Evolutionary conservation across 2,113 vertebrate species (phyloP).

Genomic region (Gobio gobio): DNA sequence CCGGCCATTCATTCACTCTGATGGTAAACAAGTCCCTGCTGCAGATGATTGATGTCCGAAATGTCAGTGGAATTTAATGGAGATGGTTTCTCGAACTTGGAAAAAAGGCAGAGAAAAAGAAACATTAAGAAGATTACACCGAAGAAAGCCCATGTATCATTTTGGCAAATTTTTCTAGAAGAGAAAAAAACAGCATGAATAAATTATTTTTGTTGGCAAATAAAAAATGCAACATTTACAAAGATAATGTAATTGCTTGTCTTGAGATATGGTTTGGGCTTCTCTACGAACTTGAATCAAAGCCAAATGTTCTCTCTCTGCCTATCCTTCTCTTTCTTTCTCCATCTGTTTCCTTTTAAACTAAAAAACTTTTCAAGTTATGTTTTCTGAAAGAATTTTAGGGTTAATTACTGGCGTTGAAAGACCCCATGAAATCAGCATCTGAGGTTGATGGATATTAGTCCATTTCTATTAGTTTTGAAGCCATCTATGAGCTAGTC

Average conservation of each 20-base stretch:
- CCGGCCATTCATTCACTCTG: background rate
- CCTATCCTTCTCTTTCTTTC: background rate
- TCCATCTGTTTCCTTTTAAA: background rate
- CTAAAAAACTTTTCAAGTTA: background rate
- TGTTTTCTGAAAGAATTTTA: background rate
- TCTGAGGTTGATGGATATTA: background rate
- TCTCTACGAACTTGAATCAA: constrained; percentile 47
- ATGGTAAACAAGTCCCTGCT: constrained; percentile 40
- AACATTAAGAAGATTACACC: constrained; percentile 58
- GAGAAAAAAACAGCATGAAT: constrained; percentile 51
- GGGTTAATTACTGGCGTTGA: background rate
- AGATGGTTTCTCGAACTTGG: constrained; percentile 26
- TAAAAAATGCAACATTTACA: constrained; percentile 61
- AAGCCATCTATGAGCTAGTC: background rate
- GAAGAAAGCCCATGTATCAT: constrained; percentile 58
- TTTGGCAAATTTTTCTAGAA: constrained; percentile 51
- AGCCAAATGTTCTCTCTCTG: constrained; percentile 22
- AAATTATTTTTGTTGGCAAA: constrained; percentile 57
- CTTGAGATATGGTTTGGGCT: constrained; percentile 42
- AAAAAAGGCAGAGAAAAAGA: constrained; percentile 24
- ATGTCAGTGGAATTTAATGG: constrained; percentile 48
- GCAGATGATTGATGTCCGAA: constrained; percentile 45
- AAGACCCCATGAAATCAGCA: background rate
- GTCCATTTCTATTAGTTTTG: background rate
- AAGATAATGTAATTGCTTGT: constrained; percentile 61